Base-by-base conservation (phyloP, 2,113 vertebrate genomes). In the Periophthalmus modestus region DNA sequence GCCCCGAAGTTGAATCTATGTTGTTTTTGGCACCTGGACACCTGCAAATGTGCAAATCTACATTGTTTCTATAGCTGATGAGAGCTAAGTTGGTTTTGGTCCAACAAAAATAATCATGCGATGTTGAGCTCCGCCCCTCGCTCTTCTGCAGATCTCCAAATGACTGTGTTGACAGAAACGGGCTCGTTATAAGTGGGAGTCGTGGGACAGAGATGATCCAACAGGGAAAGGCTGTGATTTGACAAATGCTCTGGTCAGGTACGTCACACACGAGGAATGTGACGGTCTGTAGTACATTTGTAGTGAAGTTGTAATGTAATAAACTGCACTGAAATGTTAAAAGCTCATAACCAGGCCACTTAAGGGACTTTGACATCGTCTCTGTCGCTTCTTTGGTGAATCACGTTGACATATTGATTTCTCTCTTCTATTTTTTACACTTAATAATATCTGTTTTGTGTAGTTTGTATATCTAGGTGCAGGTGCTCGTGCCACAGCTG, bases 21-120 rank as follows among this genome's bases (percentile, higher is more conserved):
- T 95, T 96, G 92, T 83, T 92, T 78, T 95, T 96, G 94, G 95
- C 93, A 90, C 77, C 61, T 24, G 24, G 13, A 2, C 59, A 71
- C 70, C 52, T 61, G 77, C 76, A 74, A 73, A 69, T 61, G 88
- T 86, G 89, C 71, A 74, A 85, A 80, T 73, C 18, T 87, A 84
- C 92, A 88, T 91, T 74, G 88, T 90, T 94, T 93, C 82, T 88
- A 84, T 78, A 86, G 78, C 80, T 81, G 83, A 88, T 88, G 93
- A 82, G 5, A 73, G 85, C 90, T 80, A 87, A 80, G 46, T 73
- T 14, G 50, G 75, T 91, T 89, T 57, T 0, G 43, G 24, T 79
- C 88, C 88, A 92, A 88, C 65, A 77, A 84, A 85, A 92, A 90
- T 80, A 89, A 69, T 85, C 68, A 63, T 82, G 68, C 66, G 28